Conservation (phyloP, 1,140 invertebrate species). For the Hylyphantes graminicola region DNA sequence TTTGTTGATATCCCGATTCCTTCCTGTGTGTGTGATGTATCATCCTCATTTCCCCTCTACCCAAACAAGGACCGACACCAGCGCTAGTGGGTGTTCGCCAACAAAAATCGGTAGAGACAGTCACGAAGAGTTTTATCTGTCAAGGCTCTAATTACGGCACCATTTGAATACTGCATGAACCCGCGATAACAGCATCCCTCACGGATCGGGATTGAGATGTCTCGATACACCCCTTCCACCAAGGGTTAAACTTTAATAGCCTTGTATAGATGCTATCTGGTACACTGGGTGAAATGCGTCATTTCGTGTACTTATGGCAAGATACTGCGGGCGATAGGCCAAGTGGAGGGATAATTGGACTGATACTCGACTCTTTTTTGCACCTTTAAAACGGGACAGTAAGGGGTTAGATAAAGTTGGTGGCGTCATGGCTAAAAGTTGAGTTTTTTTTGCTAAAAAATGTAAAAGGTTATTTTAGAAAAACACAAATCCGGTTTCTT, state of each 20-base stretch:
- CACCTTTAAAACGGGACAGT: no score
- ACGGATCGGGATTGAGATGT: conserved; percentile 10
- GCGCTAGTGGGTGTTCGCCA: background rate
- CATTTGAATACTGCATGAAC: conserved; percentile 28
- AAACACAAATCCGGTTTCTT: no score
- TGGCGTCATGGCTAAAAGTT: no score
- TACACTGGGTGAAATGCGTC: background rate
- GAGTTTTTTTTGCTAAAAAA: no score
- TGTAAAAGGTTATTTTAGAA: no score
- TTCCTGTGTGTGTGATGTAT: no score
- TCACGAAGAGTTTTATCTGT: background rate
- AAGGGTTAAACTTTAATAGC: conserved; percentile 5
- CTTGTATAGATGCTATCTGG: background rate
- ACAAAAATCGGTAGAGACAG: background rate
- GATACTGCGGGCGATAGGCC: no score
- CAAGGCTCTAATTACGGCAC: conserved; percentile 7
- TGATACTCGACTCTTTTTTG: no score
- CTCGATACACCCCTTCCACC: background rate
- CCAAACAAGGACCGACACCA: background rate
- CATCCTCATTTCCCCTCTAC: background rate
- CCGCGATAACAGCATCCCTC: background rate
- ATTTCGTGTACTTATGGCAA: background rate
- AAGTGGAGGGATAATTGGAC: no score
- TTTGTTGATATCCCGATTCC: no score
- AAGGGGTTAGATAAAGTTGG: no score